Base-by-base conservation (phyloP, 2,888 invertebrate species). In the Xylota sylvarum region DNA sequence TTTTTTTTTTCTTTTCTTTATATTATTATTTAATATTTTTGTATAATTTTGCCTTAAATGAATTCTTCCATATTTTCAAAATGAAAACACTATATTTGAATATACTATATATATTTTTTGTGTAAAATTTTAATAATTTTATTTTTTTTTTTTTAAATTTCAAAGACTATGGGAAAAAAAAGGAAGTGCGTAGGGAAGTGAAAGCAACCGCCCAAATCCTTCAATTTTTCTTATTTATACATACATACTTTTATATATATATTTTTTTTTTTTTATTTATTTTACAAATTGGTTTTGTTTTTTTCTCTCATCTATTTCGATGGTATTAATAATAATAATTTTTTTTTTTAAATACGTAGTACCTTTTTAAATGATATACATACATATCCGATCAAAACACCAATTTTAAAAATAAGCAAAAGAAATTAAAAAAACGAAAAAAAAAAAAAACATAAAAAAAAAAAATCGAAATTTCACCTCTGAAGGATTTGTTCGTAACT, bases 21-120 rank as follows among this genome's bases (percentile, higher is more conserved):
- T 48, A n/a, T n/a, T n/a, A n/a, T n/a, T 23, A 23, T 23, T 23
- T 23, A 2, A 23, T 2, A 1, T 23, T 23, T 23, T 23, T 23
- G 23, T 23, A 23, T 23, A 48, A 58, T 74, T 76, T 72, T 56
- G 85, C 76, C 85, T 81, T 81, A 74, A 55, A 69, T 43, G 50
- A 81, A 81, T 81, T 86, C 76, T 86, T 86, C 81, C 81, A 81
- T 77, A 76, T 81, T 72, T 73, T 50, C 17, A 50, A 73, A 73
- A 73, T 73, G 12, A 60, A 73, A 50, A 9, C 23, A 46, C 48
- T 77, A 17, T 76, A 56, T 50, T 40, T 40, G 12, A 17, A 35
- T 52, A 23, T n/a, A n/a, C n/a, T n/a, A n/a, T n/a, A n/a, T 67
- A 27, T 32, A 64, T 69, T n/a, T 77, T 43, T 58, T 56, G 32